A percentile compares a stretch with the other conserved stretches of the same genome.
Conservation (phyloP, 2,797 vertebrate genomes). For the Pogoniulus pusillus region DNA sequence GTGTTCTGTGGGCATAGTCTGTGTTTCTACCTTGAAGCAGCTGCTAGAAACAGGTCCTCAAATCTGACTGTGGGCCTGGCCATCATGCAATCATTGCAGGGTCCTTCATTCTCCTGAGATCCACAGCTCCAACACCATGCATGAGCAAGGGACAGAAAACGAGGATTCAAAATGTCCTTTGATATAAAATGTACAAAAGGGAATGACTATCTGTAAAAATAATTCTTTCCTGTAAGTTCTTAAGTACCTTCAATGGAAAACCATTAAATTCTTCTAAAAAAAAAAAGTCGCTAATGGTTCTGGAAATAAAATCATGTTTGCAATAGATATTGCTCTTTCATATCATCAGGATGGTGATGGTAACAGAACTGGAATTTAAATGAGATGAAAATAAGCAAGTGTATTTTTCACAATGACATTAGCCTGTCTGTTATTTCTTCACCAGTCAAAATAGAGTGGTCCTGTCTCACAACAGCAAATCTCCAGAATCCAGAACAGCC, state of each 20-base stretch:
- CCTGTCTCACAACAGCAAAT: not conserved
- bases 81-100: accelerated
- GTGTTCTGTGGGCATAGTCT: not conserved
- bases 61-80: not conserved
- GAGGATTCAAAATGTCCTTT: not conserved
- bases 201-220: not conserved
- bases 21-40: not conserved
- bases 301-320: not conserved
- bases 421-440: not conserved
- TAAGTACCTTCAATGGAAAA: not conserved
- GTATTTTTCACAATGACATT: not conserved
- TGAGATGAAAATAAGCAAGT: not conserved
- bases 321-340: not conserved
- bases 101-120: not conserved
- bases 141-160: not conserved
- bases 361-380: not conserved
- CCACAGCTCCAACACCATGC: accelerated
- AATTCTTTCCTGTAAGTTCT: not conserved
- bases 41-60: not conserved
- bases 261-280: not conserved
- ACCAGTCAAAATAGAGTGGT: not conserved
- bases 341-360: not conserved
- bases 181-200: not conserved
- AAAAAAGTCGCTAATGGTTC: not conserved
- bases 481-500: not conserved